Evolutionary conservation across 2,888 invertebrate genomes (phyloP), one percentile per base, ranked within the genome.

Genomic region (Seira ritae): DNA sequence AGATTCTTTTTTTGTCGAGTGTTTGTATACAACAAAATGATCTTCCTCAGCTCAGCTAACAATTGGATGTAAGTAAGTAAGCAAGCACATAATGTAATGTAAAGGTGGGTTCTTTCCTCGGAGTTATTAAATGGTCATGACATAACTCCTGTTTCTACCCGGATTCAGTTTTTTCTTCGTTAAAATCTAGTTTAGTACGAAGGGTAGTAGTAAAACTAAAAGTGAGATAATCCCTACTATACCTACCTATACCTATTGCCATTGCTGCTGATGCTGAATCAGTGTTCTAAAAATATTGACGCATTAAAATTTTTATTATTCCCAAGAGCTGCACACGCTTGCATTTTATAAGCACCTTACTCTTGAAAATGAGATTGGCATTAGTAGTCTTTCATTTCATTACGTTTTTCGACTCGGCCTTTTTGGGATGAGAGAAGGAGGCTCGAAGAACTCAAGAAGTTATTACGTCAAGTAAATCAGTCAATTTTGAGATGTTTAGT

Each of bases 401-500:
- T n/a, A n/a, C n/a, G n/a, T n/a, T n/a, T n/a, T n/a, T n/a, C n/a
- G n/a, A n/a, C n/a, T n/a, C n/a, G n/a, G 42, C 42, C 42, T 42
- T 42, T 42, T 42, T 6, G 12, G 12, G 12, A 8, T 42, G 42
- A 42, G 12, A 42, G 42, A n/a, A n/a, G n/a, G n/a, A n/a, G n/a
- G n/a, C 1, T 65, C 20, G 20, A 19, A 17, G 65, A 17, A 50
- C 19, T 17, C 62, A 24, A 23, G 67, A 12, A 78, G 24, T 62
- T 68, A 71, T 71, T 22, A 72, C 55, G n/a, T 42, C 42, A 42
- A 17, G 19, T 80, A 69, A 77, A 74, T 73, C 74, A 78, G 80
- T 80, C 75, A 76, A 65, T 22, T 15, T 10, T 50, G 78, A 74
- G 74, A 85, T 80, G 84, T 84, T 80, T 75, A 80, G 17, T 87